A percentile compares a stretch with the other conserved stretches of the same genome.
Conservation (phyloP, 2,797 vertebrate genomes). For the Chloroceryle amazona region DNA sequence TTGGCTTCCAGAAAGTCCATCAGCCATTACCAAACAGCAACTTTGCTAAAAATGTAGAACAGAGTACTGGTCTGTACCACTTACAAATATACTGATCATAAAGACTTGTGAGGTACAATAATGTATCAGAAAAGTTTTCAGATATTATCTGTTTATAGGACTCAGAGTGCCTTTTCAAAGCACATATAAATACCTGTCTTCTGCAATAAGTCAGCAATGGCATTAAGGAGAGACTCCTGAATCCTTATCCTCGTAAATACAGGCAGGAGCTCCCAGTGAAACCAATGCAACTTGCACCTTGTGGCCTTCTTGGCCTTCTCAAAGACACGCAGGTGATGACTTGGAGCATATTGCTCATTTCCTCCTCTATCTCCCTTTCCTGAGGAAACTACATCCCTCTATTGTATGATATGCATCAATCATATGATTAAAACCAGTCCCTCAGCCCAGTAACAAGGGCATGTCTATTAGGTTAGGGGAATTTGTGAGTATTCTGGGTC, state of each 20-base stretch:
- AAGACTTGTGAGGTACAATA: not conserved
- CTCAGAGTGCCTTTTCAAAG: not conserved
- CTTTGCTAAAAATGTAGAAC: not conserved
- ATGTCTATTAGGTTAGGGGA: not conserved
- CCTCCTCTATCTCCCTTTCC: not conserved
- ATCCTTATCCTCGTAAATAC: not conserved
- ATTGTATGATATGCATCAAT: not conserved
- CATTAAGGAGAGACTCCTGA: not conserved
- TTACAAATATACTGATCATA: not conserved
- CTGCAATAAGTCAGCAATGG: not conserved
- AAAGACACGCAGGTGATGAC: not conserved
- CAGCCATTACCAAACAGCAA: not conserved
- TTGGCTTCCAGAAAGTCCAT: not conserved
- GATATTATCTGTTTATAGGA: not conserved
- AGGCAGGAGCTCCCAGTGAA: not conserved
- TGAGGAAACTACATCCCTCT: not conserved
- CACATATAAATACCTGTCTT: not conserved
- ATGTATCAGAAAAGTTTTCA: not conserved
- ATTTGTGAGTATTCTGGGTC: not conserved
- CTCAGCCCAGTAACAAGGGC: not conserved
- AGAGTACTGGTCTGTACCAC: not conserved
- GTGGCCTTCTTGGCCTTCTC: not conserved
- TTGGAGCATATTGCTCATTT: not conserved
- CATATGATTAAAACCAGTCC: not conserved
- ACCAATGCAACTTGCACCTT: not conserved